Evolutionary conservation across 2,797 vertebrate genomes (phyloP).

Genomic region (Picus viridis): DNA sequence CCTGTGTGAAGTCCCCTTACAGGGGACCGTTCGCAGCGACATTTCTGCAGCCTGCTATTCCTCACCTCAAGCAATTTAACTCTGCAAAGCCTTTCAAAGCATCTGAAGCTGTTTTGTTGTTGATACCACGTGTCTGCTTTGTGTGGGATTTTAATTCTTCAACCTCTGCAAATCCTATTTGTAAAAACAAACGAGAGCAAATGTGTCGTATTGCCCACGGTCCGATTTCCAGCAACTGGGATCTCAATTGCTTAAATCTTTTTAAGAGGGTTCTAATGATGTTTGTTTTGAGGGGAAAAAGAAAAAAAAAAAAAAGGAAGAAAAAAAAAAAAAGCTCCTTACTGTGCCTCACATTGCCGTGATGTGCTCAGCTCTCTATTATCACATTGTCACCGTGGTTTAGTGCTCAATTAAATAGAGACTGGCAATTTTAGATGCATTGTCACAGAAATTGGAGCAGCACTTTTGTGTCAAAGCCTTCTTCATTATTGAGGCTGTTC

Average conservation of each 20-base stretch:
- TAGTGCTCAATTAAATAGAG: background rate
- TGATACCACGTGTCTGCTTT: background rate
- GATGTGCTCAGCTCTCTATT: background rate
- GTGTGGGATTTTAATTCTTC: constrained; percentile 21
- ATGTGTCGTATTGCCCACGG: background rate
- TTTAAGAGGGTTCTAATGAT: background rate
- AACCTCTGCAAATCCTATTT: constrained; percentile 9
- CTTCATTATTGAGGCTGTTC: background rate
- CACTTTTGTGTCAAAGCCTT: background rate
- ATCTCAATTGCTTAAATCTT: background rate
- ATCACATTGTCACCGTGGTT: background rate
- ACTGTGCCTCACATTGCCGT: background rate
- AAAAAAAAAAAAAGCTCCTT: background rate
- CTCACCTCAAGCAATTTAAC: background rate
- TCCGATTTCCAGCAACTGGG: constrained; percentile 9
- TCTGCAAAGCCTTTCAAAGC: background rate
- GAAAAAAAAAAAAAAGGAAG: background rate
- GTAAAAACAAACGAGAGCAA: background rate
- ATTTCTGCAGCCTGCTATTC: background rate
- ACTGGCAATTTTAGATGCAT: background rate
- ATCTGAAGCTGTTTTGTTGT: background rate
- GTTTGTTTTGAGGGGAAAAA: background rate
- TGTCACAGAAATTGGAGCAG: background rate
- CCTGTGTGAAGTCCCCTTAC: background rate
- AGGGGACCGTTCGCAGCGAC: background rate